Percentiles rank a stretch among this genome's conserved stretches.
Conservation (phyloP, 2,797 vertebrate genomes). For the Molossus alvarezi region DNA sequence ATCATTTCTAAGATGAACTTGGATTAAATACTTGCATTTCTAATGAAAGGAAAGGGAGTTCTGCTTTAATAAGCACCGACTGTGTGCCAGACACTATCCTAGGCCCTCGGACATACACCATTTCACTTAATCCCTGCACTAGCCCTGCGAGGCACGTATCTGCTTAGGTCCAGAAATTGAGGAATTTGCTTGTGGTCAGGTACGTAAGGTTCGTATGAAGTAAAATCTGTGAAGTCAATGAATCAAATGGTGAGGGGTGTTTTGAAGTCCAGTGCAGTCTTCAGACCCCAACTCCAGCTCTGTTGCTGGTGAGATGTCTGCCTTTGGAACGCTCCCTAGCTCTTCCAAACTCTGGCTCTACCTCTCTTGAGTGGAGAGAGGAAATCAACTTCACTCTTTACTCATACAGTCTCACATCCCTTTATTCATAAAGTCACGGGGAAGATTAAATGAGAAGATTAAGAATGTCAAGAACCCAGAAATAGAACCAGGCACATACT, state of each 20-base stretch:
- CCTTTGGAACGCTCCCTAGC: background rate
- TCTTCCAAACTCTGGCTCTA: background rate
- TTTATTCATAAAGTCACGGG: background rate
- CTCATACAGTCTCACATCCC: background rate
- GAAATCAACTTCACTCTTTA: background rate
- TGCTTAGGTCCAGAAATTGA: background rate
- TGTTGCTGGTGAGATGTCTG: background rate
- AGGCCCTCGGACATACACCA: background rate
- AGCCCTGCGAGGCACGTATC: background rate
- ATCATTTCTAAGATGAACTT: background rate
- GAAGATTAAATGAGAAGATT: background rate
- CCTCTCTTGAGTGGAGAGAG: background rate
- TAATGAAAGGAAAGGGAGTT: constrained; percentile 10
- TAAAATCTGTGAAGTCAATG: background rate
- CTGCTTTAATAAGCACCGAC: background rate
- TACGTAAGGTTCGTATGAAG: background rate
- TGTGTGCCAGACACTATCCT: background rate
- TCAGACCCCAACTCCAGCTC: background rate
- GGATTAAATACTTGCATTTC: constrained; percentile 18
- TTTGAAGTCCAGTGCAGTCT: background rate
- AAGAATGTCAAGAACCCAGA: background rate
- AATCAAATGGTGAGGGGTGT: background rate
- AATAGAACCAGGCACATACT: background rate
- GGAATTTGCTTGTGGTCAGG: background rate
- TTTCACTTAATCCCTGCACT: background rate